phyloP scores from a whole-genome alignment of 2,797 vertebrate species.

The Sebastes iracundus region DNA sequence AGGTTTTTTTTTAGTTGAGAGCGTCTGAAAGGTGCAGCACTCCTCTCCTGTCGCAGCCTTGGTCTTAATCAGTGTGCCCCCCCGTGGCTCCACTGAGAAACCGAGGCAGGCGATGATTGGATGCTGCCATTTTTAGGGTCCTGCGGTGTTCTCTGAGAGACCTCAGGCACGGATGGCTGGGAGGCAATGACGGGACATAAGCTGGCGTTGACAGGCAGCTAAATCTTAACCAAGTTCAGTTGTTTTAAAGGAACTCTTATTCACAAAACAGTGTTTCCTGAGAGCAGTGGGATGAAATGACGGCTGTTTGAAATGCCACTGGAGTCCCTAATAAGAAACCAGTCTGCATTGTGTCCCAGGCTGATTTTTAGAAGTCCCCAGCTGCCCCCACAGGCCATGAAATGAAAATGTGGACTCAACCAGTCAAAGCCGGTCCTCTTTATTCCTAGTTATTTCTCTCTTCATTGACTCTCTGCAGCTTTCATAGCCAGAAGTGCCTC shows the following conservation, averaged over 20 bases:
- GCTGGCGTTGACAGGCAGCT: slow-evolving; percentile 6
- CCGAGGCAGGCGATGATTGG: slow-evolving; percentile 45
- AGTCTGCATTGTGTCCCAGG: slow-evolving; percentile 5
- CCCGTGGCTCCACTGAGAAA: slow-evolving; percentile 36
- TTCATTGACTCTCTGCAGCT: slow-evolving; percentile 66
- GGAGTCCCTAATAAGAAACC: not conserved
- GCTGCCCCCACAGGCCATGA: slow-evolving; percentile 61
- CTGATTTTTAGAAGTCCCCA: slow-evolving; percentile 41
- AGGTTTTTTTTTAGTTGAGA: not conserved
- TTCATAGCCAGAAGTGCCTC: slow-evolving; percentile 65
- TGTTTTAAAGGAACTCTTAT: slow-evolving; percentile 2
- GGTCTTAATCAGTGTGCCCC: slow-evolving; percentile 53
- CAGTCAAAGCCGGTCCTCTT: slow-evolving; percentile 58
- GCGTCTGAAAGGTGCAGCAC: slow-evolving; percentile 15
- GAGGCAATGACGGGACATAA: not conserved
- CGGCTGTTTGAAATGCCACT: slow-evolving; percentile 1
- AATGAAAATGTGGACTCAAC: slow-evolving; percentile 69
- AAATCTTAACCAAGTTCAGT: slow-evolving; percentile 9
- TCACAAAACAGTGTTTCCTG: slow-evolving; percentile 3
- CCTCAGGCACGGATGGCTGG: slow-evolving; percentile 2
- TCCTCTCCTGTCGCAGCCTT: slow-evolving; percentile 24
- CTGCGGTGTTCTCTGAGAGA: slow-evolving; percentile 23
- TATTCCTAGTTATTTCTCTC: slow-evolving; percentile 68
- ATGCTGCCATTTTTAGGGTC: slow-evolving; percentile 26
- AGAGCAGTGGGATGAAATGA: slow-evolving; percentile 2